A percentile compares a stretch with the other conserved stretches of the same genome.
Evolutionary conservation across 2,888 invertebrate species (phyloP).

Genomic region (Hoplodrina ambigua): DNA sequence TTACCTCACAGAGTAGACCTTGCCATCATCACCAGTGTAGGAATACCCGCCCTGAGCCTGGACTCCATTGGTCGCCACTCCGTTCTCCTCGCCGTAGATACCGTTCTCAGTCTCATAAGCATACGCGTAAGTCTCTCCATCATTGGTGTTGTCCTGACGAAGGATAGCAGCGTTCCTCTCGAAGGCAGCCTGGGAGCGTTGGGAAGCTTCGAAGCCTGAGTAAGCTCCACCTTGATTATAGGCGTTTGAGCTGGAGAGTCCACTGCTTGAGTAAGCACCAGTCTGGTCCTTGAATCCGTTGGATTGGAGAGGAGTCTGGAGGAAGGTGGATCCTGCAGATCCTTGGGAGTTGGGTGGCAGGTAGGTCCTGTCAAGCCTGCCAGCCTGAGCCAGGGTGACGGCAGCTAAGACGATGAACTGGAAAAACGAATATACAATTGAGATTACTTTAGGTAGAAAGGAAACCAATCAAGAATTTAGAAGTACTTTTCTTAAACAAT

Average conservation of each 20-base stretch:
- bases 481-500: too few relatives aligned
- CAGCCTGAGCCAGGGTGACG: constrained; percentile 76
- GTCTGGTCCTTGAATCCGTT: constrained; percentile 49
- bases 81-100: constrained; percentile 83
- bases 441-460: not conserved
- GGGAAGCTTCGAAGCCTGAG: constrained; percentile 64
- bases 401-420: constrained; percentile 80
- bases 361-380: constrained; percentile 81
- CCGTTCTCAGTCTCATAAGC: constrained; percentile 86
- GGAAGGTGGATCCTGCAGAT: constrained; percentile 45
- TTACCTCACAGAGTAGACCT: constrained; percentile 83
- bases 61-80: constrained; percentile 84
- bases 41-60: constrained; percentile 84
- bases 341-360: constrained; percentile 78
- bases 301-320: constrained; percentile 59
- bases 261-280: constrained; percentile 39
- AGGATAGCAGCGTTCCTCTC: constrained; percentile 86
- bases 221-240: constrained; percentile 36
- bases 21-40: constrained; percentile 87
- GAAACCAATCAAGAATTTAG: not conserved
- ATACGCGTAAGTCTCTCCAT: constrained; percentile 83
- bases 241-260: constrained; percentile 27
- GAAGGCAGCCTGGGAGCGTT: constrained; percentile 80
- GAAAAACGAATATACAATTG: constrained; percentile 24
- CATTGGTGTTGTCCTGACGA: constrained; percentile 79